Conservation (phyloP, 2,888 invertebrate genomes). For the Aromia moschata region DNA sequence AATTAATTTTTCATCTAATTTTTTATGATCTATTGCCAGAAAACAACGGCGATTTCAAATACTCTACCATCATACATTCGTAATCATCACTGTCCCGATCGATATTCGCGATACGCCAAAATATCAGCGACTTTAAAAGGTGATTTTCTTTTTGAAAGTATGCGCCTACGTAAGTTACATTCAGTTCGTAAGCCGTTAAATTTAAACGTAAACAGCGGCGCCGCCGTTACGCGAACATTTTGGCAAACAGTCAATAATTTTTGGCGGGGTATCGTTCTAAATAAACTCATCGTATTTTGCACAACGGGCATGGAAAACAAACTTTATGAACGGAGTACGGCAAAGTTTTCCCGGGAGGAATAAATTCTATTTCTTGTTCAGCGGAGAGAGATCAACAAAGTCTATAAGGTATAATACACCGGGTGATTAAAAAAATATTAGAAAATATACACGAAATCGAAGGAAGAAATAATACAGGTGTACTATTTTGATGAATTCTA, state of each 20-base stretch:
- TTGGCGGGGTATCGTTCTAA: constrained; percentile 13
- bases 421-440: too few species aligned
- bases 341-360: too few species aligned
- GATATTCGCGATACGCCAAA: not conserved
- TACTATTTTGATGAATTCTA: too few species aligned
- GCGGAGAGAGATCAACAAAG: too few species aligned
- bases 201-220: constrained; percentile 10
- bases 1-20: not conserved
- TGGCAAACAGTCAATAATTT: constrained; percentile 16
- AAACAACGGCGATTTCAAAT: not conserved
- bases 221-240: constrained; percentile 14
- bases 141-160: not conserved
- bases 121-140: constrained; percentile 5
- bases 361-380: too few species aligned
- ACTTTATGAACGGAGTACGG: too few species aligned
- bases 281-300: constrained; percentile 11
- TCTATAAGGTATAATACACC: too few species aligned
- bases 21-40: too few species aligned
- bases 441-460: too few species aligned
- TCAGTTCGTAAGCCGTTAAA: not conserved
- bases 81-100: not conserved
- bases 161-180: constrained; percentile 7
- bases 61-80: not conserved
- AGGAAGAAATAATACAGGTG: too few species aligned
- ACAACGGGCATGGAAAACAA: too few species aligned